Evolutionary conservation across 2,888 invertebrate genomes (phyloP).

Genomic region (Thalpophila matura): DNA sequence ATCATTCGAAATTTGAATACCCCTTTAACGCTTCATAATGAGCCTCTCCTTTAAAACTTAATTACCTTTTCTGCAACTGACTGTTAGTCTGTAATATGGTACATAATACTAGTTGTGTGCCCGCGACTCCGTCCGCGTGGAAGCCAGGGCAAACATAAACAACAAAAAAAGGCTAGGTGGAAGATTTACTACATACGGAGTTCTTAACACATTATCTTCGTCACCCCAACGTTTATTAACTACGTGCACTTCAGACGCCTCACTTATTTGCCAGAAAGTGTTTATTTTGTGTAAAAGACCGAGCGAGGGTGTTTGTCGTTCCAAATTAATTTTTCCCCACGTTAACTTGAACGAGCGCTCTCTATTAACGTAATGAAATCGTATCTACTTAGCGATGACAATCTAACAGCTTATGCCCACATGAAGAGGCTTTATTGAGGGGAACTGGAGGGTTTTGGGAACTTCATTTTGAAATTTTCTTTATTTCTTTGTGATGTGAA

Average conservation of each 20-base stretch:
- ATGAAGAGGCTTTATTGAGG: conserved; percentile 4
- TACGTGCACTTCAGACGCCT: conserved; percentile 22
- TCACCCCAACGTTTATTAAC: conserved; percentile 5
- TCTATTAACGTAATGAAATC: conserved; percentile 54
- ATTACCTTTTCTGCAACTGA: too few species aligned
- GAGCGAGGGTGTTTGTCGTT: conserved; percentile 38
- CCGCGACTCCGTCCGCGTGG: too few species aligned
- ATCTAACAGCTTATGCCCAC: conserved; percentile 15
- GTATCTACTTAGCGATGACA: conserved; percentile 31
- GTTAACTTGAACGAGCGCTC: conserved; percentile 34
- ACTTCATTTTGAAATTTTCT: too few species aligned
- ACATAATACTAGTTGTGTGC: too few species aligned
- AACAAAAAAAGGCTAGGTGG: too few species aligned
- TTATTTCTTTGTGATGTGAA: too few species aligned
- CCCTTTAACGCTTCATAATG: too few species aligned
- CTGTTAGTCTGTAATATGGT: too few species aligned
- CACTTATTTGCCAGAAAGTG: conserved; percentile 32
- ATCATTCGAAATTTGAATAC: too few species aligned
- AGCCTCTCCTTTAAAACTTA: too few species aligned
- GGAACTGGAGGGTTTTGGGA: conserved; percentile 10
- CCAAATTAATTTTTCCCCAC: conserved; percentile 50
- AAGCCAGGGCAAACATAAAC: too few species aligned
- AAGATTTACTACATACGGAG: too few species aligned
- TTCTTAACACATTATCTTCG: conserved; percentile 23
- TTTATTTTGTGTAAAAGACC: conserved; percentile 32